Evolutionary conservation across 2,113 vertebrate genomes (phyloP), one percentile per base, ranked within the genome.

Genomic region (Triplophysa tibetana): DNA sequence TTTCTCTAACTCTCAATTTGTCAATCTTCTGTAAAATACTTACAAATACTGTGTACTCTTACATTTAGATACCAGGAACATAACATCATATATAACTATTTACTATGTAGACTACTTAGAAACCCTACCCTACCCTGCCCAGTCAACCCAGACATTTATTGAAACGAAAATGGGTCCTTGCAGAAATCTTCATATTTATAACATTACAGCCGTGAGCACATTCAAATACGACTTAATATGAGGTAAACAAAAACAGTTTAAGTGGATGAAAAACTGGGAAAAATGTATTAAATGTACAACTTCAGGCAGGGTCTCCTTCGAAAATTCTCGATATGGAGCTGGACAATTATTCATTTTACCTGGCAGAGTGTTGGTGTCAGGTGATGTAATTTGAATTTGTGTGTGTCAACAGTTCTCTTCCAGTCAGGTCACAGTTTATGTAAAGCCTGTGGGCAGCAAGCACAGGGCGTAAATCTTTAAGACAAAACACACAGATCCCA

Each of bases 321-420:
- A 69, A 50, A 4, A 24, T 26, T 24, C 17, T 50, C 3, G 8
- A 74, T 61, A 41, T 74, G n/a, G 10, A 43, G 70, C 58, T 23
- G 56, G 24, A 61, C 43, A 63, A 62, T 58, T 26, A 45, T 76
- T n/a, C 45, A 21, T 21, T 6, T 65, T 76, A 52, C 24, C 24
- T 65, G 24, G 38, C 74, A 76, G 74, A 24, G 62, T 65, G 74
- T 76, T 65, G 74, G 45, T 76, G 74, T 76, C 61, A 76, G 74
- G 65, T 54, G 61, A 76, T 65, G 26, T 54, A 52, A 76, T 76
- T 65, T 65, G 38, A 64, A 77, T 77, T 24, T 77, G 45, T 48
- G 26, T 54, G 45, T 64, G 45, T 54, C 75, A 77, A 43, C 75
- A 77, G 75, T 77, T 77, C 75, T 77, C 43, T 77, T 62, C 61